These are phyloP conservation scores for Microhierax caerulescens DNA, from an alignment of 2,797 vertebrate species.

Conservation along the genomic window DNA sequence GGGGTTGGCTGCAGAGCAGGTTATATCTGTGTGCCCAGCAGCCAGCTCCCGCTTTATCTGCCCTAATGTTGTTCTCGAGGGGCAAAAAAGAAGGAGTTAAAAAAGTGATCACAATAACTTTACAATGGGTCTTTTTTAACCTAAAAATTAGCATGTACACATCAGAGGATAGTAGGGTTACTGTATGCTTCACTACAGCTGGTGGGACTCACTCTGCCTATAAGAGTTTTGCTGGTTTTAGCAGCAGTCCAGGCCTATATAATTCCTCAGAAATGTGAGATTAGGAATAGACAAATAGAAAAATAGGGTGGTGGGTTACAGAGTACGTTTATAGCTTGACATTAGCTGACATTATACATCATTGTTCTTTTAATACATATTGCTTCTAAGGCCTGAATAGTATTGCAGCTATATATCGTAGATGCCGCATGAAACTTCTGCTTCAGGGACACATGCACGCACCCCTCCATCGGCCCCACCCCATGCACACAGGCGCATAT, in stretches of 20 bases:
- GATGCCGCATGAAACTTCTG: not conserved
- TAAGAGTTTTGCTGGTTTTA: slow-evolving; percentile 5
- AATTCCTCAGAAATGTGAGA: not conserved
- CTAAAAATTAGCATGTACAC: not conserved
- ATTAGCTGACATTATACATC: not conserved
- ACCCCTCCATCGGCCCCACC: fast-evolving
- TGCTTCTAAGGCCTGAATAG: not conserved
- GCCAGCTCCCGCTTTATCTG: not conserved
- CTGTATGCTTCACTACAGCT: not conserved
- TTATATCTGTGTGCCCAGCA: not conserved
- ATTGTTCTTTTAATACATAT: not conserved
- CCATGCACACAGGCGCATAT: fast-evolving
- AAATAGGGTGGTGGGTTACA: not conserved
- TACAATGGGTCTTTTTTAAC: not conserved
- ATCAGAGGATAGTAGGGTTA: not conserved
- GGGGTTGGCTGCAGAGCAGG: not conserved
- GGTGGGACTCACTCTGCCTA: not conserved
- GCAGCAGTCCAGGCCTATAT: not conserved
- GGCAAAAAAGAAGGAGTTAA: not conserved
- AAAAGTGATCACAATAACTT: not conserved
- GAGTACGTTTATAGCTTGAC: not conserved
- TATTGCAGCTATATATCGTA: not conserved
- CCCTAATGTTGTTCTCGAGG: not conserved
- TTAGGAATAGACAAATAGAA: not conserved
- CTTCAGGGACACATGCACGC: fast-evolving